Conservation (phyloP, 1,140 invertebrate species). For the Drosophila virilis region DNA sequence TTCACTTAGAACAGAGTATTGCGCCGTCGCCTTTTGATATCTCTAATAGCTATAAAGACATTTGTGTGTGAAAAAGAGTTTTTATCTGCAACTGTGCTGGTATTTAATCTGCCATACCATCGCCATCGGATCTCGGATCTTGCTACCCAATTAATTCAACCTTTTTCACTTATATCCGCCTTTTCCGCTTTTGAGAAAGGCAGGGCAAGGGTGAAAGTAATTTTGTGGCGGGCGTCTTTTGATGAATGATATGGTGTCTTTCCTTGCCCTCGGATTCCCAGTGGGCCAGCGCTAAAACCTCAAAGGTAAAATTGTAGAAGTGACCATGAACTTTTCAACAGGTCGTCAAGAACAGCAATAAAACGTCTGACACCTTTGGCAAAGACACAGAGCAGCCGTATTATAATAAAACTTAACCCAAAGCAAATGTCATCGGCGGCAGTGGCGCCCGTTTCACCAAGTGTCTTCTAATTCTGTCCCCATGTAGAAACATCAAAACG, state of each 20-base stretch:
- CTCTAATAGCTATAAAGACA: too few relatives aligned
- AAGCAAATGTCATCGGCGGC: constrained; percentile 46
- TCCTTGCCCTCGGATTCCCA: neutral
- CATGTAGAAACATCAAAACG: constrained; percentile 57
- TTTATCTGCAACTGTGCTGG: neutral
- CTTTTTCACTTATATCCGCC: neutral
- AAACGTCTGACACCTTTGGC: constrained; percentile 78
- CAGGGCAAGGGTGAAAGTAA: constrained; percentile 26
- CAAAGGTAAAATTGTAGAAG: constrained; percentile 31
- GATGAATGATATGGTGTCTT: constrained; percentile 2
- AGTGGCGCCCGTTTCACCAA: constrained; percentile 53
- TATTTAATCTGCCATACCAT: constrained; percentile 1
- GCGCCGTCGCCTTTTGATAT: too few relatives aligned
- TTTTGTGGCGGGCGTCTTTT: constrained; percentile 20
- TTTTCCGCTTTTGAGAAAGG: constrained; percentile 1
- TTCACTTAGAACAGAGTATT: too few relatives aligned
- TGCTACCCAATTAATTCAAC: neutral
- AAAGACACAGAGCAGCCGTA: constrained; percentile 8
- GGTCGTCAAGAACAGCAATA: constrained; percentile 67
- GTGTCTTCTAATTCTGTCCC: constrained; percentile 43
- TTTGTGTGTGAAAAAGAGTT: neutral
- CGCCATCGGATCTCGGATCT: neutral
- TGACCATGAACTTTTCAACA: constrained; percentile 80
- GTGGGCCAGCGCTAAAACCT: constrained; percentile 22
- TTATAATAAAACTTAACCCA: constrained; percentile 27